Evolutionary conservation across 2,113 vertebrate species (phyloP).

Genomic region (Clupea harengus): DNA sequence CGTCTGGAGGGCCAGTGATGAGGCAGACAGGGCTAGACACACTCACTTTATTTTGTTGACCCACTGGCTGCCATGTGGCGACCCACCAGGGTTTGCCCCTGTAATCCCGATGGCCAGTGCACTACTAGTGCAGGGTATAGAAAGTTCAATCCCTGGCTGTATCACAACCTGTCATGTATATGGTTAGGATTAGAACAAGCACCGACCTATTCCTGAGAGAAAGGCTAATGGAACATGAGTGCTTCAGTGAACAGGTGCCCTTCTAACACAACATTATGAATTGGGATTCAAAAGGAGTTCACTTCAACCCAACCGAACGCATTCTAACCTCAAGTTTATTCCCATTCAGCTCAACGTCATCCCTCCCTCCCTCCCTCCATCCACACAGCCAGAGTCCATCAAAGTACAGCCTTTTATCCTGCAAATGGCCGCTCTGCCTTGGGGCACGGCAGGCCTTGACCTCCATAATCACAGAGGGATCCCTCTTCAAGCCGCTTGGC

Average conservation of each 20-base stretch:
- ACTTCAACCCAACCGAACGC: neutral
- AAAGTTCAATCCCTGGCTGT: neutral
- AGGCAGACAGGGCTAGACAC: too few relatives aligned
- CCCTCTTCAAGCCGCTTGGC: conserved; percentile 32
- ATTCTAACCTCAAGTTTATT: neutral
- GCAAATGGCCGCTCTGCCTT: neutral
- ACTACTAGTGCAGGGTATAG: neutral
- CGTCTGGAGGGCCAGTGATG: too few relatives aligned
- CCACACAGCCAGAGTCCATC: neutral
- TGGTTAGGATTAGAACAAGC: neutral
- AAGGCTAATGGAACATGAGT: neutral
- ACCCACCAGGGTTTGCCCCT: too few relatives aligned
- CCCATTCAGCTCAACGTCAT: neutral
- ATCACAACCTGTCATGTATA: neutral
- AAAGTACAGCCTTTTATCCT: neutral
- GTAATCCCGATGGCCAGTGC: too few relatives aligned
- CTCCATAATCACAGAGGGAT: conserved; percentile 34
- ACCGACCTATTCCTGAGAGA: neutral
- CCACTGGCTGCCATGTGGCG: too few relatives aligned
- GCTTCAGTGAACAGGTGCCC: neutral
- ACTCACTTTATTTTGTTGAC: too few relatives aligned
- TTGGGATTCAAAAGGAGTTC: neutral
- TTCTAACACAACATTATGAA: neutral
- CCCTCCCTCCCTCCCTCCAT: neutral
- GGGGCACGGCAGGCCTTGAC: neutral